Conservation (phyloP, 37 sponge, comb jelly and placozoan genomes). For the Lycopodina hypogea region DNA sequence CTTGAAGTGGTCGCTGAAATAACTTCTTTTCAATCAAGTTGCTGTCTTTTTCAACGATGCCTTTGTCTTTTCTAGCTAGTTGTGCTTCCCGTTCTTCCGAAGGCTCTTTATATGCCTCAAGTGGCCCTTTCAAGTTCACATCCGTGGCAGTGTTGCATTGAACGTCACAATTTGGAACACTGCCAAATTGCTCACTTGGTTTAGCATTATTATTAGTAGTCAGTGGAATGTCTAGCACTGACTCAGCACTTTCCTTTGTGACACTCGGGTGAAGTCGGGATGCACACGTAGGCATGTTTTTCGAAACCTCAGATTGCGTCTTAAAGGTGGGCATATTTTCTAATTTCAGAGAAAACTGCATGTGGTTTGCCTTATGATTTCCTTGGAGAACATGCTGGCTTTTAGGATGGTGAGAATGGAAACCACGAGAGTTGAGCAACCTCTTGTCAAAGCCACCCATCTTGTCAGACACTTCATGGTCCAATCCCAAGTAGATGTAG, state of each 20-base stretch:
- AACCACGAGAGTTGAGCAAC: neutral
- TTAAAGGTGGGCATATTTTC: neutral
- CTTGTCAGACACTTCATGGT: neutral
- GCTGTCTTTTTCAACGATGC: too few relatives aligned
- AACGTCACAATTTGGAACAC: neutral
- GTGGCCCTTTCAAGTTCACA: neutral
- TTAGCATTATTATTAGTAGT: neutral
- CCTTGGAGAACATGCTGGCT: neutral
- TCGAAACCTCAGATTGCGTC: neutral
- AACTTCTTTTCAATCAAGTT: too few relatives aligned
- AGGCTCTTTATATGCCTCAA: neutral
- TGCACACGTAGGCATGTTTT: neutral
- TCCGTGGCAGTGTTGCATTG: neutral
- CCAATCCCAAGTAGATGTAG: slow-evolving; percentile 20
- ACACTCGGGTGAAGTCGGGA: slow-evolving; percentile 4
- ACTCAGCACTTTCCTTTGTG: neutral
- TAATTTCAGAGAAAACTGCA: neutral
- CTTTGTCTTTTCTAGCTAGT: too few relatives aligned
- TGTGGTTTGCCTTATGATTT: too few relatives aligned
- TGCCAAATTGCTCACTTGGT: neutral
- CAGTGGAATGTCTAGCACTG: neutral
- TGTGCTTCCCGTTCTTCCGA: neutral
- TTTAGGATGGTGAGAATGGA: neutral
- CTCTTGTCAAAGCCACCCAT: neutral
- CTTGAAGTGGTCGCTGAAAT: too few relatives aligned